Evolutionary conservation across 2,113 vertebrate species (phyloP), one percentile per base, ranked within the genome.

Genomic region (Lophius piscatorius): DNA sequence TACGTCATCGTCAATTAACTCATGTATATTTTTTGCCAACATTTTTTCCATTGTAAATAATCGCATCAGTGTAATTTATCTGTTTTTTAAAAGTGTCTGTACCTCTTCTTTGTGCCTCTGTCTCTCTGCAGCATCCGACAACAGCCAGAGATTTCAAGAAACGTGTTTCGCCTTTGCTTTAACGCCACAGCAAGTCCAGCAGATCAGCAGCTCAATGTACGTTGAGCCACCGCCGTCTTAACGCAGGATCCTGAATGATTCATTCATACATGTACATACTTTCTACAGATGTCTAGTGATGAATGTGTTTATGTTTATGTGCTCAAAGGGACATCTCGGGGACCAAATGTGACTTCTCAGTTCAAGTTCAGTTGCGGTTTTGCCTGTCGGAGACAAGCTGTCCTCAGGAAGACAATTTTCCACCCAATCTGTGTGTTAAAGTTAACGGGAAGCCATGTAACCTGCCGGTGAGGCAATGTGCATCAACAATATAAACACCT

Each of bases 351-450:
- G 97, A 99, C 91, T 99, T 98, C 89, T 98, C 95, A 68, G 97
- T 99, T 82, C 97, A 99, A 91, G 96, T 99, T 89, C 97, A 99
- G 91, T 85, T 99, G 92, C 94, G 97, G 93, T 99, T 99, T 92
- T 99, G 97, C 91, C 94, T 99, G 85, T 99, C 97, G 68, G 97
- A 99, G 93, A 99, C 97, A 20, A 99, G 97, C 89, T 99, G 97
- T 91, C 97, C 97, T 70, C 97, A 99, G 90, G 97, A 98, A 94
- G 97, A 99, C 92, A 96, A 99, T 88, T 98, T 98, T 67, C 97
- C 97, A 75, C 95, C 97, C 61, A 99, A 97, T 85, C 92, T 99
- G 58, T 98, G 96, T 76, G 97, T 98, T 83, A 99, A 99, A 94
- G 96, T 99, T 57, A 99, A 99, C 45, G 95, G 94, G 83, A 99